phyloP scores from a whole-genome alignment of 2,797 vertebrate species.

The Scyliorhinus canicula region DNA sequence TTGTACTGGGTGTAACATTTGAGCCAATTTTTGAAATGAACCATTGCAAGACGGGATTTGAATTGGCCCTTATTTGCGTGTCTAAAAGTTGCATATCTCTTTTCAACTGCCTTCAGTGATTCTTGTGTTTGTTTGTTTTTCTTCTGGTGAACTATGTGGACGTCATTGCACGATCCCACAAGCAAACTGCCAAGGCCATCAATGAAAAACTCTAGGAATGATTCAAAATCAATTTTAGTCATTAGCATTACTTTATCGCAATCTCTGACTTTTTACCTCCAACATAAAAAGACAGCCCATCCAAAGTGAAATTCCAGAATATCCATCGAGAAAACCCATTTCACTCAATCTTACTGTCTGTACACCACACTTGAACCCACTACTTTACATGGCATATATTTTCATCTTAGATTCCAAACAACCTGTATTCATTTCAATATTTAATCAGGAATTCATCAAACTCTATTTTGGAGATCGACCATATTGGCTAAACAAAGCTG shows the following conservation, averaged over 20 bases:
- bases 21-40: constrained; percentile 2
- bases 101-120: background rate
- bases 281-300: background rate
- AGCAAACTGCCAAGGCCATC: constrained; percentile 5
- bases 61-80: background rate
- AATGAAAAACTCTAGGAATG: constrained; percentile 14
- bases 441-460: background rate
- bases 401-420: background rate
- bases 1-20: background rate
- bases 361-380: background rate
- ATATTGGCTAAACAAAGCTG: no score
- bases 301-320: no score
- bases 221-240: background rate
- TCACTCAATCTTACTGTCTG: no score
- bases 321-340: no score
- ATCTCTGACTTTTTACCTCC: no score
- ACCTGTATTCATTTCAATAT: background rate
- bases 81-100: background rate
- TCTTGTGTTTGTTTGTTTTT: background rate
- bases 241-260: no score
- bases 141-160: background rate
- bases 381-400: background rate
- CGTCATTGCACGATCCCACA: background rate
- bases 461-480: background rate
- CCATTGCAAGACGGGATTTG: background rate